Evolutionary conservation across 2,113 vertebrate genomes (phyloP).

Genomic region (Vulpes lagopus): DNA sequence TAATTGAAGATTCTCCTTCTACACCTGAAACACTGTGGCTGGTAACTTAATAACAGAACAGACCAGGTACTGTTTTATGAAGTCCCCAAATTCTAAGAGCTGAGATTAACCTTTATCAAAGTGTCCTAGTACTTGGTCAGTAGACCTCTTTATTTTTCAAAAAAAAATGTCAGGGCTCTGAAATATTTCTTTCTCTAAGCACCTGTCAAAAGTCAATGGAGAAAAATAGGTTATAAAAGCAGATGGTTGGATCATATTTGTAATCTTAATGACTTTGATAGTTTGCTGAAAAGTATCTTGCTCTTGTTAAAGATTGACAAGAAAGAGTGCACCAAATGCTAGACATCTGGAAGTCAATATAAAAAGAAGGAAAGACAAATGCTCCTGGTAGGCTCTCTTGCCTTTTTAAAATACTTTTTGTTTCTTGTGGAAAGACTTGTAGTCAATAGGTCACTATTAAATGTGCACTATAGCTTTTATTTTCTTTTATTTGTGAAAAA

Average conservation of each 20-base stretch:
- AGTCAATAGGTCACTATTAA: not conserved
- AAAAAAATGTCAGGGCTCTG: not conserved
- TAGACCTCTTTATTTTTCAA: not conserved
- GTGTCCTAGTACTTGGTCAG: not conserved
- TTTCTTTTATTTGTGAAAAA: not conserved
- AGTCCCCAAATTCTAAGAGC: not conserved
- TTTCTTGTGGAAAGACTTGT: not conserved
- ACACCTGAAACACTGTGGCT: not conserved
- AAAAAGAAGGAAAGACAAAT: not conserved
- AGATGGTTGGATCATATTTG: constrained; percentile 15
- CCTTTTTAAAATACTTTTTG: not conserved
- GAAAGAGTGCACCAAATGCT: not conserved
- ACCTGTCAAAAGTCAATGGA: not conserved
- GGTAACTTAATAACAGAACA: not conserved
- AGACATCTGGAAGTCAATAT: not conserved
- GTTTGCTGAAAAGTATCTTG: not conserved
- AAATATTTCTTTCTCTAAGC: not conserved
- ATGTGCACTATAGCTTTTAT: not conserved
- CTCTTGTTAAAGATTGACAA: not conserved
- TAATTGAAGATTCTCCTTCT: not conserved
- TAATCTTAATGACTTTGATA: constrained; percentile 8
- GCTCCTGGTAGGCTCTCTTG: not conserved
- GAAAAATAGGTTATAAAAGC: not conserved
- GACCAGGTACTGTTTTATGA: not conserved
- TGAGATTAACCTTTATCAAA: not conserved